Evolutionary conservation across 2,888 invertebrate species (phyloP).

Genomic region (Therioaphis trifolii): DNA sequence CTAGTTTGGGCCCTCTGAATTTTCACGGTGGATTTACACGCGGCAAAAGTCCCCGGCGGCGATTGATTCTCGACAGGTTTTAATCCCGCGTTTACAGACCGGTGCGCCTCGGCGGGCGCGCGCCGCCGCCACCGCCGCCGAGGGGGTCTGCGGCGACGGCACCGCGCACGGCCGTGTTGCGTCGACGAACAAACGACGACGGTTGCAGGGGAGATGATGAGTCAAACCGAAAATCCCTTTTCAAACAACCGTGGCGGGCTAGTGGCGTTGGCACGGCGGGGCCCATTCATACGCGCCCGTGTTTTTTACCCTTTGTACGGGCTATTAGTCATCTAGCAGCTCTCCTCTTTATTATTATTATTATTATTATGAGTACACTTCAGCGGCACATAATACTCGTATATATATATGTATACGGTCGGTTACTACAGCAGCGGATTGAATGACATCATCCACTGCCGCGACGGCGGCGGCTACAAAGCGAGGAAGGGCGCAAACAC

Average conservation of each 20-base stretch:
- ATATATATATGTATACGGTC: background rate
- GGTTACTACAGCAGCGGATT: conserved; percentile 36
- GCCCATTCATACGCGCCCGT: conserved; percentile 1
- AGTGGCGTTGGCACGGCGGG: no score
- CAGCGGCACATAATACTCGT: no score
- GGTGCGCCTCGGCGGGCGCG: no score
- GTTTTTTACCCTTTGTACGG: conserved; percentile 62
- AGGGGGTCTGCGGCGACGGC: conserved; percentile 19
- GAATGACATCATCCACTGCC: conserved; percentile 62
- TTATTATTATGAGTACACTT: conserved; percentile 49
- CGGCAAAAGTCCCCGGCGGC: conserved; percentile 37
- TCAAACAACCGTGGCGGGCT: conserved; percentile 47
- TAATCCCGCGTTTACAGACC: conserved; percentile 53
- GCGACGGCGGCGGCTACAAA: background rate
- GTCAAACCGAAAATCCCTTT: conserved; percentile 62
- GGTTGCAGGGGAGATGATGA: conserved; percentile 54
- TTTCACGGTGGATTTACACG: conserved; percentile 47
- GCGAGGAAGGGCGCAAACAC: conserved; percentile 35
- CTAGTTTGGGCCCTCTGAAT: background rate
- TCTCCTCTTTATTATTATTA: conserved; percentile 60
- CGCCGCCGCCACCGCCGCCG: background rate
- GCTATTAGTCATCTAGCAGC: conserved; percentile 57
- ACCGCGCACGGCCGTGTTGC: background rate
- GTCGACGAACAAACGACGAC: no score
- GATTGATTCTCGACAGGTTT: conserved; percentile 60